phyloP scores from a whole-genome alignment of 1,140 invertebrate species.

The Drosophila leontia region DNA sequence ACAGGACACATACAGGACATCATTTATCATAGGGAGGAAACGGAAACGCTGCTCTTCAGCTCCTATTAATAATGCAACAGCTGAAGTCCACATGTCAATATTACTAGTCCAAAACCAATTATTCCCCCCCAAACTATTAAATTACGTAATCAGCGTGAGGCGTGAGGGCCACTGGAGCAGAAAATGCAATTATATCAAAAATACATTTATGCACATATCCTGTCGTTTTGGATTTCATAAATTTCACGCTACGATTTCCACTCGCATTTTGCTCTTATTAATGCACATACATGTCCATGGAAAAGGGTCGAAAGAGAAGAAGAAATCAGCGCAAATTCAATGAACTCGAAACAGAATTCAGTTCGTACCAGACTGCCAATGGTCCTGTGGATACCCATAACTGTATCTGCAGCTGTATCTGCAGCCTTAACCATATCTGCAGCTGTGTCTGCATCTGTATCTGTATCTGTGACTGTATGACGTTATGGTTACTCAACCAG shows the following conservation, averaged over 20 bases:
- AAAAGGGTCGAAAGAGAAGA: slow-evolving; percentile 45
- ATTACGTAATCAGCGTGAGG: slow-evolving; percentile 64
- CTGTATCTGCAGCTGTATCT: slow-evolving; percentile 23
- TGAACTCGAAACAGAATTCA: slow-evolving; percentile 72
- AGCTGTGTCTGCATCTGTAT: slow-evolving; percentile 9
- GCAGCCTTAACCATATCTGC: slow-evolving; percentile 11
- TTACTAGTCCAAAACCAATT: slow-evolving; percentile 76
- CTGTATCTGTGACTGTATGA: slow-evolving; percentile 31
- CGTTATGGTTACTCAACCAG: slow-evolving; percentile 46
- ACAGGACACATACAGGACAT: slow-evolving; percentile 25
- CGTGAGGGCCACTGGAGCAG: slow-evolving; percentile 6
- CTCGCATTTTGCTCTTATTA: slow-evolving; percentile 44
- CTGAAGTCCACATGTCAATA: slow-evolving; percentile 64
- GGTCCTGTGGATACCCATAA: slow-evolving; percentile 1
- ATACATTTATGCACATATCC: slow-evolving; percentile 75
- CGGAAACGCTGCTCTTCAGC: slow-evolving; percentile 56
- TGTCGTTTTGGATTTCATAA: slow-evolving; percentile 66
- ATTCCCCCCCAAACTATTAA: slow-evolving; percentile 69
- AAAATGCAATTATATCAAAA: slow-evolving; percentile 77
- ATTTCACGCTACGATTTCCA: slow-evolving; percentile 60
- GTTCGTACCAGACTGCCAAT: neutral
- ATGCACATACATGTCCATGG: slow-evolving; percentile 55
- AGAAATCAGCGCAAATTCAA: slow-evolving; percentile 77
- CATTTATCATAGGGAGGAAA: slow-evolving; percentile 74
- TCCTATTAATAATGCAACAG: slow-evolving; percentile 81